Percentiles rank a stretch among this genome's conserved stretches.
These are phyloP conservation scores for Campylomormyrus numenius DNA, from an alignment of 2,113 vertebrate species.

Conservation along the genomic window DNA sequence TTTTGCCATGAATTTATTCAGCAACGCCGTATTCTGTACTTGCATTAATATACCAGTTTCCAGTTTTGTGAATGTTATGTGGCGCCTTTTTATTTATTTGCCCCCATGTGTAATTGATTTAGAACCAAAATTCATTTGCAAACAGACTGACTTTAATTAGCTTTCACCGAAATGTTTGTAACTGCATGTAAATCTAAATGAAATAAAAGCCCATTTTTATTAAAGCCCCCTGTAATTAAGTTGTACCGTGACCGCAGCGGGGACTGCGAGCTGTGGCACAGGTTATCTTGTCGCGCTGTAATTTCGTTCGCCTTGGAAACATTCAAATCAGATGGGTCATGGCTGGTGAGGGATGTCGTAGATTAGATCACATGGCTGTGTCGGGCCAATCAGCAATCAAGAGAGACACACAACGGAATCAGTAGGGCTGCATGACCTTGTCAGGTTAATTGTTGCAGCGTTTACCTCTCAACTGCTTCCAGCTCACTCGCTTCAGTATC, in stretches of 20 bases:
- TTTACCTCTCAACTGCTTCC: background rate
- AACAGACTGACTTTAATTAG: conserved; percentile 1
- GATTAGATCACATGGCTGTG: background rate
- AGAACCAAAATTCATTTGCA: background rate
- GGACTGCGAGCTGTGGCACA: background rate
- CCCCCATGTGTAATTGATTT: background rate
- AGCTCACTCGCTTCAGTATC: background rate
- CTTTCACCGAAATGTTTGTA: background rate
- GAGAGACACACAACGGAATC: background rate
- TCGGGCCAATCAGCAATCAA: background rate
- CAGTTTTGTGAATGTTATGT: background rate
- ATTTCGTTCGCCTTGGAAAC: background rate
- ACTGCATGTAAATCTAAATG: background rate
- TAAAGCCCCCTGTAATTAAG: background rate
- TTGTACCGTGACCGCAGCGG: background rate
- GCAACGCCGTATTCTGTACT: background rate
- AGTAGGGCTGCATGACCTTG: background rate
- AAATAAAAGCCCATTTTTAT: background rate
- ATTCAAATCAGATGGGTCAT: background rate
- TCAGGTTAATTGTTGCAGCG: background rate
- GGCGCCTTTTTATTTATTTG: background rate
- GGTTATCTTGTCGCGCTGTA: background rate
- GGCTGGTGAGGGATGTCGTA: background rate
- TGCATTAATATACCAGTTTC: background rate
- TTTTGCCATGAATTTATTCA: background rate